Evolutionary conservation across 2,888 invertebrate genomes (phyloP), one percentile per base, ranked within the genome.

Genomic region (Eudemis profundana): DNA sequence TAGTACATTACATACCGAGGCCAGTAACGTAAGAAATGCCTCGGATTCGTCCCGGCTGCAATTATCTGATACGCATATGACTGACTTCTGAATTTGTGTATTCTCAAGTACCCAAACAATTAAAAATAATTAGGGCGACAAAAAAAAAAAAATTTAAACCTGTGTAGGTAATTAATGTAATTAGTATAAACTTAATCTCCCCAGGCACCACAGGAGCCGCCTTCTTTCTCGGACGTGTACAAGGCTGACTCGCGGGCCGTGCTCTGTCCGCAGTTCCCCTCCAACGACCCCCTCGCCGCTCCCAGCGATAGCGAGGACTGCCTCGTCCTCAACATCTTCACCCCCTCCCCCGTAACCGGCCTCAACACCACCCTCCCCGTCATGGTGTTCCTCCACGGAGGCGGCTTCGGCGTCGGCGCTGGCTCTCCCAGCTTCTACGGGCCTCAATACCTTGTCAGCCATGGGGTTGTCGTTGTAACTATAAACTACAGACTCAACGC

Each of bases 381-480:
- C 1, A 88, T 93, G 83, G 87, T 92, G 0, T 91, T 81, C 69
- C 79, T 93, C 1, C 93, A 93, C 21, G 93, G 93, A 0, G 93
- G 93, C 1, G 91, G 85, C 3, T 93, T 92, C 42, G 88, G 89
- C 0, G 74, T 83, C 0, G 93, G 93, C 0, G 86, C 89, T 1
- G 89, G 90, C 0, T 88, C 88, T 0, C 83, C 90, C 0, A 75
- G 74, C 27, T 86, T 90, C 68, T 87, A 87, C 66, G 92, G 93
- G 0, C 92, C 93, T 0, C 87, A 93, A 65, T 92, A 90, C 60
- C 76, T 93, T 1, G 75, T 90, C 27, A 84, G 81, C 17, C 87
- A 92, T 40, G 86, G 83, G 0, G 82, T 91, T 0, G 78, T 93
- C 0, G 76, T 93, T 0, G 89, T 93, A 0, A 90, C 93, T 0